Evolutionary conservation across 30 jellyfish, hydroid and myxozoan species (phyloP).

Genomic region (Nemopilema nomurai): DNA sequence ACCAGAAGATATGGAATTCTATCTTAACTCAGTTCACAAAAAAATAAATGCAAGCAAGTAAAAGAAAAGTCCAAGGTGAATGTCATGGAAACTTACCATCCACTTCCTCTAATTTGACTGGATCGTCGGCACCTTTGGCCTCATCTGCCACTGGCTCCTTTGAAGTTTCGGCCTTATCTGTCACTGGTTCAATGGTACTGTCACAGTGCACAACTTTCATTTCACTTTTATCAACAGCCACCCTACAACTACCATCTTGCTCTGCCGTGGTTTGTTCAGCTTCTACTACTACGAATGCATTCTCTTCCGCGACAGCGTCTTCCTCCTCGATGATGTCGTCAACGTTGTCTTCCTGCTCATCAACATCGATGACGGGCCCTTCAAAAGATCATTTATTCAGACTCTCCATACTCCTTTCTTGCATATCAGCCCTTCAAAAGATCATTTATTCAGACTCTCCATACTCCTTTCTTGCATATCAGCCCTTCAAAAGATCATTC

Average conservation of each 20-base stretch:
- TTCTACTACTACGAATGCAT: slow-evolving; percentile 37
- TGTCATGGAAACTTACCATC: no score
- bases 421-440: no score
- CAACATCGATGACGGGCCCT: slow-evolving; percentile 96
- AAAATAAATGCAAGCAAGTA: no score
- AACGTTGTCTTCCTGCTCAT: slow-evolving; percentile 55
- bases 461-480: no score
- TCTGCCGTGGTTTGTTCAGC: neutral
- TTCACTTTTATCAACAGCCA: neutral
- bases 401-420: neutral
- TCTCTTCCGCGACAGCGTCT: neutral
- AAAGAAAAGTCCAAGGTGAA: no score
- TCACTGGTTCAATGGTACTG: neutral
- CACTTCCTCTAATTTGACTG: no score
- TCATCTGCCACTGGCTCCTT: neutral
- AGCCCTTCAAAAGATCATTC: no score
- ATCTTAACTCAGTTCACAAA: no score
- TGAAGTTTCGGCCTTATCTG: neutral
- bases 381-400: neutral
- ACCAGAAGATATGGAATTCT: no score
- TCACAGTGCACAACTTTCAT: neutral
- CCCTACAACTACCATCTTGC: neutral
- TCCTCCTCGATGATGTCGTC: slow-evolving; percentile 45
- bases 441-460: no score
- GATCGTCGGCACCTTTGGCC: no score